phyloP scores from a whole-genome alignment of 1,140 invertebrate species.

The Oncopodura yosiiana region DNA sequence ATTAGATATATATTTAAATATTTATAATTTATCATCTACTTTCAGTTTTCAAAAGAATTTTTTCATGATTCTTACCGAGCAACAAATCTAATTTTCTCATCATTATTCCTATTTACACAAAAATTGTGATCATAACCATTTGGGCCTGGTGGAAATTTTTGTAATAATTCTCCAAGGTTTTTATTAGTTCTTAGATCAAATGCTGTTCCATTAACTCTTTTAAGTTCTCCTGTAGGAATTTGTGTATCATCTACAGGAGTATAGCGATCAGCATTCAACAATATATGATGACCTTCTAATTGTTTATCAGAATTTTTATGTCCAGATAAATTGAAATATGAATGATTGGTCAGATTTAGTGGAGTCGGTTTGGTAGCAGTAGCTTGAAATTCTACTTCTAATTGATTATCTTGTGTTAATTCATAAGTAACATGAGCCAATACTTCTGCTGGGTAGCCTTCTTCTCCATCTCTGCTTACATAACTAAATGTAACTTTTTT shows the following conservation, averaged over 20 bases:
- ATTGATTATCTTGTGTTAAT: conserved; percentile 58
- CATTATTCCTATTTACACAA: conserved; percentile 43
- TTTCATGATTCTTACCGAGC: conserved; percentile 5
- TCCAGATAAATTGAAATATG: conserved; percentile 87
- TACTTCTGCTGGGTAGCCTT: conserved; percentile 75
- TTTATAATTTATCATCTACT: no score
- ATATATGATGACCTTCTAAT: conserved; percentile 61
- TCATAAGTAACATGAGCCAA: conserved; percentile 57
- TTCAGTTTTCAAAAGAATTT: conserved; percentile 1
- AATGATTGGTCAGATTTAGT: conserved; percentile 84
- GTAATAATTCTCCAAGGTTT: conserved; percentile 45
- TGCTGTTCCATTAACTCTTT: conserved; percentile 51
- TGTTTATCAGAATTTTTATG: conserved; percentile 51
- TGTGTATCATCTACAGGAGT: conserved; percentile 60
- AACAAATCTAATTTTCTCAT: conserved; percentile 9
- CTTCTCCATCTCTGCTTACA: conserved; percentile 66
- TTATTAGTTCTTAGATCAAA: conserved; percentile 58
- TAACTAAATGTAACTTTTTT: conserved; percentile 55
- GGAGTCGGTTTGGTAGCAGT: conserved; percentile 65
- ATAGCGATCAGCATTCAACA: conserved; percentile 63
- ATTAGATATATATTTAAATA: conserved; percentile 38
- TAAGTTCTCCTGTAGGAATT: conserved; percentile 69
- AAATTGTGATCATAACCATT: conserved; percentile 69
- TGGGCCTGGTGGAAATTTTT: conserved; percentile 40
- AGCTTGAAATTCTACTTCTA: conserved; percentile 62